A percentile compares a stretch with the other conserved stretches of the same genome.
Conservation (phyloP, 2,888 invertebrate genomes). For the Drosophila macrospina region DNA sequence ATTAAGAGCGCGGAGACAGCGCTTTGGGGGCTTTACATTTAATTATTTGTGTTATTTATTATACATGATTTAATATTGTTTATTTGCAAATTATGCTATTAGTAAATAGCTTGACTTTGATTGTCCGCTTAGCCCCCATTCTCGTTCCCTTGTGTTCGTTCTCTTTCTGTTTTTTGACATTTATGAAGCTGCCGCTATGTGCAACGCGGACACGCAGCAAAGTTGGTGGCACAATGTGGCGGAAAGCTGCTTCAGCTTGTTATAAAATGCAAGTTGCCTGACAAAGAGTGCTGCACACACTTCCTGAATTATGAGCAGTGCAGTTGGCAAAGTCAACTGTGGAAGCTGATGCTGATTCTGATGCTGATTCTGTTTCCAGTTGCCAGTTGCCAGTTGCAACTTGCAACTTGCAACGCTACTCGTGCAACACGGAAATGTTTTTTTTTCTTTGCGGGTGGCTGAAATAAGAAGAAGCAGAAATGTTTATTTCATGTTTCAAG, state of each 20-base stretch:
- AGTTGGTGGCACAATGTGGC: slow-evolving; percentile 33
- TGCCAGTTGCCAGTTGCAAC: slow-evolving; percentile 68
- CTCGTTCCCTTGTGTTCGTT: background rate
- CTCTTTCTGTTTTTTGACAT: slow-evolving; percentile 58
- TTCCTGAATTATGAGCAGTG: slow-evolving; percentile 76
- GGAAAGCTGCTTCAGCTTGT: slow-evolving; percentile 53
- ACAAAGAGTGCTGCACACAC: slow-evolving; percentile 66
- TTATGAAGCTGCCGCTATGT: slow-evolving; percentile 69
- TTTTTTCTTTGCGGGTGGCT: slow-evolving; percentile 24
- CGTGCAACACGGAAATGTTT: slow-evolving; percentile 70
- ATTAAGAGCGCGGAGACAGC: slow-evolving; percentile 49
- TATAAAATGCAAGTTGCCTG: slow-evolving; percentile 70
- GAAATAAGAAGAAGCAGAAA: slow-evolving; percentile 45
- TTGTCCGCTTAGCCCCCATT: slow-evolving; percentile 1
- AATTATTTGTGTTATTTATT: background rate
- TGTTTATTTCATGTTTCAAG: slow-evolving; percentile 78
- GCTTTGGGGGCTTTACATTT: slow-evolving; percentile 22
- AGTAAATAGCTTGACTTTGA: slow-evolving; percentile 39
- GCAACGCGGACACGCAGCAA: slow-evolving; percentile 8
- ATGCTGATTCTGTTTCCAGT: slow-evolving; percentile 62
- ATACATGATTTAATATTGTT: slow-evolving; percentile 57
- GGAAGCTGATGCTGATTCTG: slow-evolving; percentile 15
- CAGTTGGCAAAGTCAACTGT: slow-evolving; percentile 52
- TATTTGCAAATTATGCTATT: slow-evolving; percentile 43
- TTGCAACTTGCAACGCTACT: slow-evolving; percentile 38